Evolutionary conservation across 2,113 vertebrate genomes (phyloP).

Genomic region (Ramphastos sulfuratus): DNA sequence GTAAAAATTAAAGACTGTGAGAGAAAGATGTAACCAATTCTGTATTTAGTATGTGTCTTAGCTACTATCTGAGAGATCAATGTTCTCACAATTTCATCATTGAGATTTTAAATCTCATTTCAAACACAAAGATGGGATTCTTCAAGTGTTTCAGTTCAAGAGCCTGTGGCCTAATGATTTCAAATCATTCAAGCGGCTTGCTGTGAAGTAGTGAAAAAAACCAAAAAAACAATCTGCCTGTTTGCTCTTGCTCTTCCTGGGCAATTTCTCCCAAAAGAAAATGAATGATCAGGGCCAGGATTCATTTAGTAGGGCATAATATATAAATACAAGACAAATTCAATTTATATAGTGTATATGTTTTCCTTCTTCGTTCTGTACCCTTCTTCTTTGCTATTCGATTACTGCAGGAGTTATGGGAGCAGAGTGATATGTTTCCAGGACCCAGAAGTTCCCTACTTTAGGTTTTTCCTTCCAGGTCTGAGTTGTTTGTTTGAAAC

Average conservation of each 20-base stretch:
- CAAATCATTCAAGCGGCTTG: background rate
- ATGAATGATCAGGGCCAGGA: background rate
- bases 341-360: background rate
- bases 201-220: background rate
- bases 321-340: background rate
- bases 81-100: background rate
- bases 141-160: background rate
- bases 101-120: conserved; percentile 30
- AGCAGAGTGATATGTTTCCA: background rate
- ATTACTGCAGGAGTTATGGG: rapidly evolving
- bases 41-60: background rate
- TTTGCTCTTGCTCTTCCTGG: background rate
- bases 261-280: conserved; percentile 21
- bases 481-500: background rate
- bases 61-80: background rate
- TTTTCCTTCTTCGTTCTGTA: background rate
- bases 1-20: background rate
- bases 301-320: background rate
- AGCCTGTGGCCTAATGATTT: conserved; percentile 29
- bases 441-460: background rate
- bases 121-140: background rate
- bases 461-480: background rate
- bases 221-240: background rate
- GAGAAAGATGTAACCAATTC: background rate
- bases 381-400: background rate